A percentile compares a stretch with the other conserved stretches of the same genome.
Conservation (phyloP, 2,888 invertebrate species). For the Chloromyia formosa region DNA sequence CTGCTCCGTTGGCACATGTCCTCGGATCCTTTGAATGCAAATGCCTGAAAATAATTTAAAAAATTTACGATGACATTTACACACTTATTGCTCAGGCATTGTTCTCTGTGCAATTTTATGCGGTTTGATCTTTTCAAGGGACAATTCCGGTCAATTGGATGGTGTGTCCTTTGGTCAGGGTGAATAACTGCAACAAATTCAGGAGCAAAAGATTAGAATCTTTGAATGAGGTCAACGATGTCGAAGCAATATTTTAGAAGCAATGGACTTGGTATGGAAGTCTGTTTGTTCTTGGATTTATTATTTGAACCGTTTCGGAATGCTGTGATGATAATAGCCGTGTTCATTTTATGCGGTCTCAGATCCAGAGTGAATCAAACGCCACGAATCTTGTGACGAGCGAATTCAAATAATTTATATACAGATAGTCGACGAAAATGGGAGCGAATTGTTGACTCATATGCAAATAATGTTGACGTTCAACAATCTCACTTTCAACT, state of each 20-base stretch:
- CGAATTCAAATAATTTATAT: no score
- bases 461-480: no score
- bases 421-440: no score
- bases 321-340: no score
- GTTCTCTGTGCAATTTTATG: constrained; percentile 29
- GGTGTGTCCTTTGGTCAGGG: neutral
- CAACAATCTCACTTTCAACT: no score
- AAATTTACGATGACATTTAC: constrained; percentile 50
- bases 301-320: no score
- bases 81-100: constrained; percentile 47
- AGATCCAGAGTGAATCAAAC: no score
- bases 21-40: constrained; percentile 46
- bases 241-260: neutral
- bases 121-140: neutral
- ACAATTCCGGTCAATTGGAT: neutral
- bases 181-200: constrained; percentile 5
- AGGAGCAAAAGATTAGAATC: constrained; percentile 22
- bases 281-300: no score
- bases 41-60: constrained; percentile 47
- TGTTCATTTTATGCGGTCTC: no score
- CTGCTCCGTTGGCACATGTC: constrained; percentile 48
- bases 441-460: no score
- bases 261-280: neutral
- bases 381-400: no score
- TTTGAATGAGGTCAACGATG: neutral